phyloP scores from a whole-genome alignment of 2,113 vertebrate species.

The Promerops cafer region DNA sequence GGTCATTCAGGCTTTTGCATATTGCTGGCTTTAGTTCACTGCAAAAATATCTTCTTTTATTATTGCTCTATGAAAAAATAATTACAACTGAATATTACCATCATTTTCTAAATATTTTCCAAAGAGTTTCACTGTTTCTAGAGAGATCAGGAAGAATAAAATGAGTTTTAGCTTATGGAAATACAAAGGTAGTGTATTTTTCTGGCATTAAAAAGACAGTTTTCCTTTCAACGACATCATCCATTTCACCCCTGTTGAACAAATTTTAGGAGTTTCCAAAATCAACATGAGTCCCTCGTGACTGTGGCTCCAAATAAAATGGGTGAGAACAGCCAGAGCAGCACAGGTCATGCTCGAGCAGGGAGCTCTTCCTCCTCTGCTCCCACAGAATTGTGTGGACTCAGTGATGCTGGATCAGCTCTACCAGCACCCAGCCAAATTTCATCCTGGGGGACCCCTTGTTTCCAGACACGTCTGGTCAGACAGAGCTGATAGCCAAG shows the following conservation, averaged over 20 bases:
- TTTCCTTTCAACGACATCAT: background rate
- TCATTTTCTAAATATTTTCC: background rate
- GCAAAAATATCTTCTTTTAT: constrained; percentile 49
- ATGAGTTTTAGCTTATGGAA: background rate
- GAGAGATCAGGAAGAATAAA: background rate
- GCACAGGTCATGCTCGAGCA: background rate
- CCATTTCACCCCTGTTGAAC: background rate
- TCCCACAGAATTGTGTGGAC: background rate
- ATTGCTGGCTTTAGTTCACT: background rate
- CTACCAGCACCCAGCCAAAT: background rate
- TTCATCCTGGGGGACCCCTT: background rate
- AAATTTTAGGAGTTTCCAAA: background rate
- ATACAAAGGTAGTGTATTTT: background rate
- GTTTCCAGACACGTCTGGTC: background rate
- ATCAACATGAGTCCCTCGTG: background rate
- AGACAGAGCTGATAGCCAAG: background rate
- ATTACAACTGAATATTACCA: background rate
- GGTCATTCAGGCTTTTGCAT: background rate
- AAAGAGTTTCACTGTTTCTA: background rate
- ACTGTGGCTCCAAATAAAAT: background rate
- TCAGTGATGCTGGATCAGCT: accelerated
- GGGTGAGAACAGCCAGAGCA: background rate
- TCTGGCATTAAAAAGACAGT: background rate
- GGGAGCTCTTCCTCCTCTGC: background rate
- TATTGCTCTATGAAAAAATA: constrained; percentile 14